These are phyloP conservation scores for Linhomoeus sp. DNA, from an alignment of 2,888 invertebrate species.

Conservation along the genomic window DNA sequence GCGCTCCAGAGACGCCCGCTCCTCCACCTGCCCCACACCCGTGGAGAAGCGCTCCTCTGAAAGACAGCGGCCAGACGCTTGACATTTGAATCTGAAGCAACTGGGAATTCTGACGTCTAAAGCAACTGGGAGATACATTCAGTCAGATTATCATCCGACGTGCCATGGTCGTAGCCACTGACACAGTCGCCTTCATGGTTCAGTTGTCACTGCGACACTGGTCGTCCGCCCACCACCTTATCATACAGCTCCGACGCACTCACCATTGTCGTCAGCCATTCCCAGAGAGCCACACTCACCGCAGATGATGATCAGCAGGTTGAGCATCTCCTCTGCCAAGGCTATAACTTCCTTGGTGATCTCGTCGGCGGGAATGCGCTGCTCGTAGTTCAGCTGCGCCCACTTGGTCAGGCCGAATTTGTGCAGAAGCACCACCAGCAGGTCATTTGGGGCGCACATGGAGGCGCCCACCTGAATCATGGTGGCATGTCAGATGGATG, in stretches of 20 bases:
- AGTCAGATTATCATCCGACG: no score
- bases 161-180: no score
- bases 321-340: conserved; percentile 40
- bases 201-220: no score
- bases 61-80: neutral
- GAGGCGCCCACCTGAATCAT: no score
- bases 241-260: no score
- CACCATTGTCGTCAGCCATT: no score
- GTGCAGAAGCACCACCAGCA: conserved; percentile 70
- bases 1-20: conserved; percentile 64
- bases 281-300: conserved; percentile 30
- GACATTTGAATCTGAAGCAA: no score
- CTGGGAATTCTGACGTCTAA: no score
- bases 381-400: conserved; percentile 41
- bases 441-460: conserved; percentile 42
- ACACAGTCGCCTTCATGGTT: no score
- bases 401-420: conserved; percentile 70
- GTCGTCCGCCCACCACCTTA: neutral
- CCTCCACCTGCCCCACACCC: conserved; percentile 43
- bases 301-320: conserved; percentile 30
- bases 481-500: no score
- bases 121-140: no score
- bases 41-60: conserved; percentile 39
- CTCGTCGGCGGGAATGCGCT: conserved; percentile 46
- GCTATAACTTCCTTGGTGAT: conserved; percentile 58